phyloP scores from a whole-genome alignment of 2,888 invertebrate species.

The Drosophila trichaetosa region DNA sequence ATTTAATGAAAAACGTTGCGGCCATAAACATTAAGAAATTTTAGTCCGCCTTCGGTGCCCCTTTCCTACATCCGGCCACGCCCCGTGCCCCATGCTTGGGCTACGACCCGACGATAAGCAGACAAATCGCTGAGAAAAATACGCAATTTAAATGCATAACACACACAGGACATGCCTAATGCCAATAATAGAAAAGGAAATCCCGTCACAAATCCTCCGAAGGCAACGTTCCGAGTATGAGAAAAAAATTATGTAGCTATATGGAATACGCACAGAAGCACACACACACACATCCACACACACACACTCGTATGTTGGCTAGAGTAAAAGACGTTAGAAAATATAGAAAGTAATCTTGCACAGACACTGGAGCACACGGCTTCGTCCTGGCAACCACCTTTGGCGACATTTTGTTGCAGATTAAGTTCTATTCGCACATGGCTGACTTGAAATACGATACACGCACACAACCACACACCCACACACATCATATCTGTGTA shows the following conservation, averaged over 20 bases:
- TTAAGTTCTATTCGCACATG: conserved; percentile 85
- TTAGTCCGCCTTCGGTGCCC: conserved; percentile 44
- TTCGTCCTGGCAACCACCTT: conserved; percentile 73
- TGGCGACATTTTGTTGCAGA: conserved; percentile 84
- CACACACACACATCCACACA: conserved; percentile 18
- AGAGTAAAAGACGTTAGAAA: conserved; percentile 69
- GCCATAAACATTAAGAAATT: conserved; percentile 80
- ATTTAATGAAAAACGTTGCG: conserved; percentile 82
- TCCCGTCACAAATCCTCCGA: conserved; percentile 85
- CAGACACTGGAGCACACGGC: conserved; percentile 54
- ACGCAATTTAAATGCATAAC: conserved; percentile 86
- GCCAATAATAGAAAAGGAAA: conserved; percentile 86
- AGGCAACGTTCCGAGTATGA: conserved; percentile 61
- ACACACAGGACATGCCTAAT: conserved; percentile 85
- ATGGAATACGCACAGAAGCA: conserved; percentile 26
- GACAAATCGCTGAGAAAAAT: conserved; percentile 85
- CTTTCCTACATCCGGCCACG: conserved; percentile 3
- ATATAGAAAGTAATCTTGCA: conserved; percentile 81
- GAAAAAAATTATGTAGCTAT: conserved; percentile 74
- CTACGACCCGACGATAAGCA: conserved; percentile 79
- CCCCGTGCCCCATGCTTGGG: conserved; percentile 19
- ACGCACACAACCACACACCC: conserved; percentile 45
- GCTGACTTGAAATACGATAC: conserved; percentile 84
- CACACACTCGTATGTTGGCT: conserved; percentile 32
- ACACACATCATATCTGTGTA: conserved; percentile 30